Evolutionary conservation across 2,113 vertebrate species (phyloP), one percentile per base, ranked within the genome.

Genomic region (Chaetura pelagica): DNA sequence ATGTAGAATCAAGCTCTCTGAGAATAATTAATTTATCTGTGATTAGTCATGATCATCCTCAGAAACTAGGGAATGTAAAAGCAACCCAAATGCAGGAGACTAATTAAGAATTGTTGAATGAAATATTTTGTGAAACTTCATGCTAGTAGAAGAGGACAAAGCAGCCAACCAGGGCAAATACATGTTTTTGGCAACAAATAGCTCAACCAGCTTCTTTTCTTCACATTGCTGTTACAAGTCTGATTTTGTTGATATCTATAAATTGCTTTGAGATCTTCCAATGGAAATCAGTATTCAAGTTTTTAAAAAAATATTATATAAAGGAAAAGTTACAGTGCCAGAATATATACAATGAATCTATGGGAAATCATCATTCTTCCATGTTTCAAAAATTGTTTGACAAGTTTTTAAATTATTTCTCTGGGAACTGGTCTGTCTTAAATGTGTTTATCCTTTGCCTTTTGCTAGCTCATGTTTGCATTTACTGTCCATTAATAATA

Each of bases 391-490:
- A 63, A 34, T 75, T 97, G 96, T 97, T 97, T 97, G 95, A 97
- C 93, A 93, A 42, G 32, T 88, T 94, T 96, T 94, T 63, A 97
- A 98, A 95, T 97, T 91, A 97, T 96, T 97, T 97, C 97, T 91
- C 95, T 96, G 81, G 90, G 93, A 97, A 96, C 80, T 32, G 40
- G 76, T 92, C 83, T 96, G 93, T 88, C 35, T 96, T 95, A 94
- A 96, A 96, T 94, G 84, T 97, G 94, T 96, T 97, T 97, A 97
- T 97, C 90, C 84, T 85, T 91, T 94, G 89, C 49, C 86, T 94
- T 90, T 96, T 96, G 95, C 89, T 91, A 93, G 87, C 35, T 89
- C 38, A 71, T 84, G 72, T 94, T 97, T 98, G 84, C 91, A 89
- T 96, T 97, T 93, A 75, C 78, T 89, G 67, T 69, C 92, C 84